These are phyloP conservation scores for Pogonomyrmex barbatus DNA, from an alignment of 1,140 invertebrate species.

Conservation along the genomic window DNA sequence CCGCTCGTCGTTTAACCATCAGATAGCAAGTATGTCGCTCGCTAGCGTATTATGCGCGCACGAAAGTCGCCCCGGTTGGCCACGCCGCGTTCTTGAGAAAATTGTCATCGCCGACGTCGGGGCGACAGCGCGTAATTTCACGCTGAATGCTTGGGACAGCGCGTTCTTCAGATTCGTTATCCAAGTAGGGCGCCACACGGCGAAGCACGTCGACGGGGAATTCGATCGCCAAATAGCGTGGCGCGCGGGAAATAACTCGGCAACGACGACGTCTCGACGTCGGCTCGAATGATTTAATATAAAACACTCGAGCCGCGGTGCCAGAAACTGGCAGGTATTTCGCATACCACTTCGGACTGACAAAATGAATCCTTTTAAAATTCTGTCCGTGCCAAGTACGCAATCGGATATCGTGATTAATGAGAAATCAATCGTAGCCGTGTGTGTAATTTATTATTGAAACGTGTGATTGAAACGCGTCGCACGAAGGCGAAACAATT, in stretches of 20 bases:
- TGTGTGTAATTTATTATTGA: slow-evolving; percentile 16
- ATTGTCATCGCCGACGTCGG: slow-evolving; percentile 46
- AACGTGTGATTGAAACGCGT: slow-evolving; percentile 15
- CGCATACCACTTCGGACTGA: background rate
- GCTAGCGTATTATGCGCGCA: slow-evolving; percentile 51
- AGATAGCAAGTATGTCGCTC: slow-evolving; percentile 43
- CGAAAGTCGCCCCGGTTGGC: slow-evolving; percentile 50
- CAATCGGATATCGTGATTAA: background rate
- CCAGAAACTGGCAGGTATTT: background rate
- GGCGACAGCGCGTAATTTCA: slow-evolving; percentile 14
- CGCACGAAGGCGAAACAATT: background rate
- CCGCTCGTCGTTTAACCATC: slow-evolving; percentile 51
- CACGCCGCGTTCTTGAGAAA: slow-evolving; percentile 66
- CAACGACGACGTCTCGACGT: background rate
- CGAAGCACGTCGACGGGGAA: slow-evolving; percentile 22
- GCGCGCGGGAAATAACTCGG: slow-evolving; percentile 21
- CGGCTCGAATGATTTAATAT: background rate
- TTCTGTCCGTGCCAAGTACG: background rate
- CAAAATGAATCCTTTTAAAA: background rate
- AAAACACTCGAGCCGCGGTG: background rate
- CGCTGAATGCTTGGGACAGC: slow-evolving; percentile 46
- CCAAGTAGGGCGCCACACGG: slow-evolving; percentile 49
- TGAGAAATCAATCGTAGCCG: background rate
- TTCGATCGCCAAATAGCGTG: slow-evolving; percentile 47
- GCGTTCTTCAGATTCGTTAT: slow-evolving; percentile 53